Evolutionary conservation across 2,888 invertebrate genomes (phyloP), one percentile per base, ranked within the genome.

Genomic region (Cenopis cana): DNA sequence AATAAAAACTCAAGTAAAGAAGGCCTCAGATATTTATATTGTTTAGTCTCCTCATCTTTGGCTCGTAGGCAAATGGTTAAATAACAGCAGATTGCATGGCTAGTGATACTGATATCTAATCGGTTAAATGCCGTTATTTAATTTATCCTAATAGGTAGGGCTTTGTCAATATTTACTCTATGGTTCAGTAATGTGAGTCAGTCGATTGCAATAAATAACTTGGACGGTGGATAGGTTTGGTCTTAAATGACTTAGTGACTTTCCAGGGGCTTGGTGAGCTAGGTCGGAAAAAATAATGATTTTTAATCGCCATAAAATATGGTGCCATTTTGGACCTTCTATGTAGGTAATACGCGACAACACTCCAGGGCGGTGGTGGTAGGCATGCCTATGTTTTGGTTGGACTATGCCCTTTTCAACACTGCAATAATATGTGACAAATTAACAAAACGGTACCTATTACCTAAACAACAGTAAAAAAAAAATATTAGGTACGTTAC

Each of bases 121-220:
- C 29, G 24, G n/a, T 46, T n/a, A n/a, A 14, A 1, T 46, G 29
- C 56, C 17, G 33, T 5, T 60, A 60, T 24, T 10, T 60, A 46
- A 60, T 46, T 49, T 60, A 29, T 49, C 60, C 17, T n/a, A 17
- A n/a, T 6, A n/a, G 46, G 29, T 6, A n/a, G 46, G 29, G 41
- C 46, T 60, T 12, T 46, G 60, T 29, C 60, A 49, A 60, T 17
- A 46, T 60, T 60, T 46, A 46, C 60, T 49, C 29, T 9, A 11
- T 11, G 24, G n/a, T 10, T 57, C 33, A 8, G 46, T 29, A 29
- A 46, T 24, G 41, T 11, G 56, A 33, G 33, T 56, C 33, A 49
- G 46, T 46, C 17, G 60, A 49, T 20, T 18, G 33, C 17, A 17
- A 46, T 46, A 14, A 46, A 60, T 24, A 46, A 46, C 46, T 60